phyloP scores from a whole-genome alignment of 2,113 vertebrate genomes.

The Caracal caracal region DNA sequence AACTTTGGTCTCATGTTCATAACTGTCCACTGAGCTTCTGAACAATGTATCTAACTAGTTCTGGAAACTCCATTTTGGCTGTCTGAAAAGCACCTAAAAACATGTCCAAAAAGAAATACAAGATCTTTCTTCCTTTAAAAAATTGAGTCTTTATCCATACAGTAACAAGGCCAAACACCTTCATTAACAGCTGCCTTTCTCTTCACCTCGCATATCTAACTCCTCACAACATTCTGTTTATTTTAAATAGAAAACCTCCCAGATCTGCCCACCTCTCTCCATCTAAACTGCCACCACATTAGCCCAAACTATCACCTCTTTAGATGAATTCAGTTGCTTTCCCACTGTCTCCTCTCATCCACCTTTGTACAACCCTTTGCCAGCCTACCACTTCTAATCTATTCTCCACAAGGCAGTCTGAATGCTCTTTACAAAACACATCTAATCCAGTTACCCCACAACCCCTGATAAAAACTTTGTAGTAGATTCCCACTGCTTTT shows the following conservation, averaged over 20 bases:
- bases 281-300: not conserved
- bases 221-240: not conserved
- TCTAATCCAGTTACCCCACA: not conserved
- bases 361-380: not conserved
- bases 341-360: not conserved
- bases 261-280: not conserved
- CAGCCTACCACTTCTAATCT: not conserved
- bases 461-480: not conserved
- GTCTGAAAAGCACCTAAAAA: conserved; percentile 28
- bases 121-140: not conserved
- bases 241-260: not conserved
- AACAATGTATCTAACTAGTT: not conserved
- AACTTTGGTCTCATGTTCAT: not conserved
- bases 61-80: not conserved
- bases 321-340: conserved; percentile 36
- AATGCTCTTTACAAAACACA: conserved; percentile 43
- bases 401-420: not conserved
- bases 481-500: not conserved
- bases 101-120: not conserved
- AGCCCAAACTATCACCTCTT: not conserved
- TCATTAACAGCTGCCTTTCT: not conserved
- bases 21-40: not conserved
- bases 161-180: not conserved
- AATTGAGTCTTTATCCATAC: not conserved
- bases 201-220: not conserved